Conservation (phyloP, 2,797 vertebrate species). For the Columba guinea region DNA sequence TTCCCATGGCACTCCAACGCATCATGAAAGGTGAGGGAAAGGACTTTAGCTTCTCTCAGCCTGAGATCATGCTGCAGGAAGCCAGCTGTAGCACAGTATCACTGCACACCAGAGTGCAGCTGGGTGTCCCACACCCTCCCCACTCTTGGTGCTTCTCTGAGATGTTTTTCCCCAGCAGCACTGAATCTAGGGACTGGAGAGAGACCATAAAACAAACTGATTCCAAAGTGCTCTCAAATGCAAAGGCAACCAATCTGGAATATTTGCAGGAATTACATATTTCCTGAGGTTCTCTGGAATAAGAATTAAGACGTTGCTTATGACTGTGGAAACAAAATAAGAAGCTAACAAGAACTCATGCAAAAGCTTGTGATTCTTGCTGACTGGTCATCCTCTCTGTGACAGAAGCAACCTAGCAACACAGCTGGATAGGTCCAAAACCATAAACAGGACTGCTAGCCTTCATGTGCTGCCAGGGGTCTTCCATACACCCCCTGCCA, state of each 20-base stretch:
- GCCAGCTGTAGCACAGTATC: background rate
- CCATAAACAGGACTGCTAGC: background rate
- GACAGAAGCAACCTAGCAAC: background rate
- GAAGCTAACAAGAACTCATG: background rate
- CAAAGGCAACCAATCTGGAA: background rate
- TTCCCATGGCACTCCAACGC: background rate
- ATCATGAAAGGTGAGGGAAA: background rate
- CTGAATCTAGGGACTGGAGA: background rate
- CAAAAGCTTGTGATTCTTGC: background rate
- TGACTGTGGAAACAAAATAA: background rate
- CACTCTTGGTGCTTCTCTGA: background rate
- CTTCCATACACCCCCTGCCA: background rate
- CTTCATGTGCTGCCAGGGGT: background rate
- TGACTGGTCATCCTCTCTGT: background rate
- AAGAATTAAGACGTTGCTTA: background rate
- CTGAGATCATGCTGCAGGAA: background rate
- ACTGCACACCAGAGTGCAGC: rapidly evolving
- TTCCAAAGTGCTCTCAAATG: background rate
- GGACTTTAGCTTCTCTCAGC: background rate
- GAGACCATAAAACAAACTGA: background rate
- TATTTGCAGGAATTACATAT: background rate
- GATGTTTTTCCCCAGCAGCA: background rate
- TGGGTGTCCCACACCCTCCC: background rate
- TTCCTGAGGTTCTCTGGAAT: background rate
- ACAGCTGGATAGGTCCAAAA: background rate